Base-by-base conservation (phyloP, 2,113 vertebrate genomes). In the Myanophis thanlyinensis region DNA sequence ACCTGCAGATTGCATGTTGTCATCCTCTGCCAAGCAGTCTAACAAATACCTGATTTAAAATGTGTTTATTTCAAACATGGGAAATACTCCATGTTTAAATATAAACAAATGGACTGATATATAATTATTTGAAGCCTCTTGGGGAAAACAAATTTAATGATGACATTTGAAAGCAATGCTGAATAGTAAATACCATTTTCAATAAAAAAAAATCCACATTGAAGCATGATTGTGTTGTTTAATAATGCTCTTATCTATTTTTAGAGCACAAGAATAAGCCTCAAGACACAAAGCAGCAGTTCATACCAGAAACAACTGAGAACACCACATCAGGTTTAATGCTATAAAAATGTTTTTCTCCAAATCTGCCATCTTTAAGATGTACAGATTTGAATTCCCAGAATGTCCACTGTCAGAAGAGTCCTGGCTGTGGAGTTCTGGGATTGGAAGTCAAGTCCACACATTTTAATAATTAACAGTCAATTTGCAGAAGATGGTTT, bases 71-170 rank as follows among this genome's bases (percentile, higher is more conserved):
- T 48, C 35, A 80, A 80, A 44, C 15, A 80, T 80, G 73, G 73
- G 73, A 80, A 80, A 80, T 80, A 44, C 35, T 80, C 44, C 20
- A 12, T 44, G 22, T 62, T 20, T 49, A 59, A 52, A 86, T 62
- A 40, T 89, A 85, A 89, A 84, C 30, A 92, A 89, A 44, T 89
- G 20, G 8, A 84, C 59, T 48, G 10, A 10, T 93, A 62, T 94
- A 23, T 91, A 22, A 13, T 91, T 27, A 35, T 35, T 40, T n/a
- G 0, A 25, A 62, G 51, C 5, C 87, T 47, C n/a, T 73, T 89
- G 25, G n/a, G 53, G 89, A 89, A 44, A 67, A 80, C 25, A 48
- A 9, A 80, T 73, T 47, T 8, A 10, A 73, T 85, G 1, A 49
- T 22, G 40, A 4, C 46, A 10, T 52, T 1, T 52, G 11, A 90